Conservation (phyloP, 1,140 invertebrate species). For the Macrobrachium nipponense region DNA sequence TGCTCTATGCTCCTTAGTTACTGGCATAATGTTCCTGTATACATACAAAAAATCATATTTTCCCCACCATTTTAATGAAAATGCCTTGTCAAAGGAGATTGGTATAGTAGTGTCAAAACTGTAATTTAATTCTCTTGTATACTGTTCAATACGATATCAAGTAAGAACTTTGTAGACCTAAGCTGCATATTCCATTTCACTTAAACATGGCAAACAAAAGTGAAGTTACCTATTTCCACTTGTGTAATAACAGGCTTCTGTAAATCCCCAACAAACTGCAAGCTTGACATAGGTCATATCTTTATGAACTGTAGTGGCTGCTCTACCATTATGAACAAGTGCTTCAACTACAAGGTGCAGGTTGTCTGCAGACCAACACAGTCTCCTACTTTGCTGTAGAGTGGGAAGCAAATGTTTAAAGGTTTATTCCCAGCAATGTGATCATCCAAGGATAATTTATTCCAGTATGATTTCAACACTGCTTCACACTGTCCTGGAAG, state of each 20-base stretch:
- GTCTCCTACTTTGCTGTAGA: background rate
- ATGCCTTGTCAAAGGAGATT: too few species aligned
- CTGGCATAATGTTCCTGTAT: too few species aligned
- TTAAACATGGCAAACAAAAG: background rate
- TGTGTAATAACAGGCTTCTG: background rate
- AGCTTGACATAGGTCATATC: conserved; percentile 23
- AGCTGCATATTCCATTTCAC: background rate
- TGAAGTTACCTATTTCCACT: conserved; percentile 20
- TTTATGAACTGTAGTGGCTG: background rate
- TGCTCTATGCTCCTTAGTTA: too few species aligned
- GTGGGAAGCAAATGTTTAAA: background rate
- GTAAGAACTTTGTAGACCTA: background rate
- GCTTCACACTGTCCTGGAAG: conserved; percentile 12
- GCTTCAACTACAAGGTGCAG: conserved; percentile 14
- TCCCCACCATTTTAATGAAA: too few species aligned
- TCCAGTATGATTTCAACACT: background rate
- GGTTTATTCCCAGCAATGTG: background rate
- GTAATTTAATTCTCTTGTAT: too few species aligned
- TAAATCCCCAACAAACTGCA: background rate
- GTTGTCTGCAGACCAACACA: conserved; percentile 16
- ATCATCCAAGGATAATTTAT: background rate
- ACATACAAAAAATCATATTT: too few species aligned
- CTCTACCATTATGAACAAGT: background rate
- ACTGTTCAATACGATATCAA: too few species aligned
- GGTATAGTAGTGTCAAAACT: too few species aligned